Base-by-base conservation (phyloP, 2,888 invertebrate species). In the Metellina segmentata region DNA sequence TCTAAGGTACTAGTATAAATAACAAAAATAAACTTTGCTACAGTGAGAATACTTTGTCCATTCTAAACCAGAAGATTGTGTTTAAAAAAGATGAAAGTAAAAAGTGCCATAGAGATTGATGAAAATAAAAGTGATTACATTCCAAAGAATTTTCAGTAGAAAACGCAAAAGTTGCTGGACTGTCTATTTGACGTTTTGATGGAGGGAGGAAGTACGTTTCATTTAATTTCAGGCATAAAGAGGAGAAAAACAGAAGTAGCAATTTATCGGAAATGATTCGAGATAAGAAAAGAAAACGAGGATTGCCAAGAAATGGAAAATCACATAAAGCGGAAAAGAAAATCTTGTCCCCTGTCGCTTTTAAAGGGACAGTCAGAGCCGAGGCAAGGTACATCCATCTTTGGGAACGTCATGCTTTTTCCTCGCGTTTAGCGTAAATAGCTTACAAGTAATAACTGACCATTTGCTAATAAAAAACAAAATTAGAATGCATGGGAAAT, bases 241-340 rank as follows among this genome's bases (percentile, higher is more conserved):
- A 48, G 70, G 51, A 79, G 20, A 19, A 72, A 88, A 88, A 88
- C 81, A 88, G 79, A 88, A 88, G 88, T 81, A 81, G 88, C 88
- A 88, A 88, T 88, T 88, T 88, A 88, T 88, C 74, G 88, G 74
- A 88, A 88, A 88, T 88, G 81, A 88, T 88, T 81, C 71, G 72
- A 88, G 61, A 88, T 88, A 81, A 74, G 81, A 72, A 88, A 81
- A 74, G 81, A 74, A 61, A 88, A 74, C 74, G 81, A 48, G 61
- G 74, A 88, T 81, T 88, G 81, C 16, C 9, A 81, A 81, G 61
- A 70, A 81, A 72, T 72, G 34, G 70, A 70, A 87, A 87, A 87
- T 87, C 71, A 79, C 77, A 51, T 79, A 70, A 79, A 79, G 49
- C 16, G 77, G 69, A 77, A 86, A 86, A 79, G 69, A 81, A 81